phyloP scores from a whole-genome alignment of 2,113 vertebrate genomes.

The Sigmodon hispidus region DNA sequence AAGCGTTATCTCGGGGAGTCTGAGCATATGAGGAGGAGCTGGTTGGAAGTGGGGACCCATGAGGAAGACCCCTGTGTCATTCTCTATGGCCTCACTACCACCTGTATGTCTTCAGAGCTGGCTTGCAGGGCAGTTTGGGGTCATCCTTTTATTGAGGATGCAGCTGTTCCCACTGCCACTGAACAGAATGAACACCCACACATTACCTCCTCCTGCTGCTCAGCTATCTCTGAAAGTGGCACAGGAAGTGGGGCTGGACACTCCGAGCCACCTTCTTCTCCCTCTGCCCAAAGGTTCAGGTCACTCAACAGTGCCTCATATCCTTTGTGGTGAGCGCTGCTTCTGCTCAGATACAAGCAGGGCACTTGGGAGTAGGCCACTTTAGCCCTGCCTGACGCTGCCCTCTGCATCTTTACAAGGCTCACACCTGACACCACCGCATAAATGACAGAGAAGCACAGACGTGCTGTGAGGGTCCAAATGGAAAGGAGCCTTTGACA shows the following conservation, averaged over 20 bases:
- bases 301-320: accelerated
- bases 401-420: background rate
- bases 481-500: background rate
- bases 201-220: background rate
- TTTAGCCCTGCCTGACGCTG: background rate
- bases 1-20: background rate
- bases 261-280: background rate
- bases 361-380: accelerated
- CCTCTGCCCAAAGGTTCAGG: accelerated
- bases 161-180: background rate
- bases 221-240: background rate
- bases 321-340: accelerated
- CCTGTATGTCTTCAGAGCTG: background rate
- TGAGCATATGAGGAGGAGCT: background rate
- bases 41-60: background rate
- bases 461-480: too few relatives aligned
- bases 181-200: background rate
- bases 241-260: background rate
- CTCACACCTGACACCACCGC: background rate
- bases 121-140: background rate
- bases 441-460: background rate
- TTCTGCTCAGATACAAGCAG: too few relatives aligned
- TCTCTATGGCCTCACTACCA: background rate
- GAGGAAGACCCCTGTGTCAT: background rate
- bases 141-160: accelerated